Percentiles rank a stretch among this genome's conserved stretches.
Conservation (phyloP, 1,140 invertebrate genomes). For the Drosophila pruinosa region DNA sequence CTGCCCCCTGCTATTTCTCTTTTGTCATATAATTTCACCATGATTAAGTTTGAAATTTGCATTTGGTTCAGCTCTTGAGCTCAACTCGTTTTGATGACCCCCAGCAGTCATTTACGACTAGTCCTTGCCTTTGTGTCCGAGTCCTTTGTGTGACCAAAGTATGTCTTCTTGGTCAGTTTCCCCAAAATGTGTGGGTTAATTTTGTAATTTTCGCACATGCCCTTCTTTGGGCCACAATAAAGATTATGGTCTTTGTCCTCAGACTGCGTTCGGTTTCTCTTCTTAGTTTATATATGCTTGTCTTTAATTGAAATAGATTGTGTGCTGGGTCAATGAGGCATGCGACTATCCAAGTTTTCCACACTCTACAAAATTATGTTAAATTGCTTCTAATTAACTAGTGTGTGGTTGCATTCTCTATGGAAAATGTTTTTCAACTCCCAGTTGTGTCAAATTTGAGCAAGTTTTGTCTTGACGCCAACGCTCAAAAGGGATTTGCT, state of each 20-base stretch:
- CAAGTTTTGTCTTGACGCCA: conserved; percentile 1
- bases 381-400: conserved; percentile 36
- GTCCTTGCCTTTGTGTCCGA: conserved; percentile 41
- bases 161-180: conserved; percentile 32
- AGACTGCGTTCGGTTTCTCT: conserved; percentile 10
- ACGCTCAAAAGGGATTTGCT: conserved; percentile 3
- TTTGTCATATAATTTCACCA: conserved; percentile 67
- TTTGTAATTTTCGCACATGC: conserved; percentile 66
- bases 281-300: conserved; percentile 19
- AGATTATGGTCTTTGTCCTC: conserved; percentile 51
- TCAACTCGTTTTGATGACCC: conserved; percentile 64
- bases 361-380: conserved; percentile 27
- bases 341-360: conserved; percentile 14
- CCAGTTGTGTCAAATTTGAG: background rate
- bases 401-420: background rate
- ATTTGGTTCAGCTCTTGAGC: conserved; percentile 38
- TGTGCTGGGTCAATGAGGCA: conserved; percentile 32
- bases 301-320: conserved; percentile 65
- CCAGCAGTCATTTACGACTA: conserved; percentile 39
- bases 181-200: conserved; percentile 43
- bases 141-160: conserved; percentile 35
- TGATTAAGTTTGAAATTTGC: conserved; percentile 79
- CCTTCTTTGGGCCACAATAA: conserved; percentile 61
- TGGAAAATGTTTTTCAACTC: conserved; percentile 6
- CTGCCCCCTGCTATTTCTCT: background rate